Evolutionary conservation across 2,113 vertebrate genomes (phyloP).

Genomic region (Elgaria multicarinata): DNA sequence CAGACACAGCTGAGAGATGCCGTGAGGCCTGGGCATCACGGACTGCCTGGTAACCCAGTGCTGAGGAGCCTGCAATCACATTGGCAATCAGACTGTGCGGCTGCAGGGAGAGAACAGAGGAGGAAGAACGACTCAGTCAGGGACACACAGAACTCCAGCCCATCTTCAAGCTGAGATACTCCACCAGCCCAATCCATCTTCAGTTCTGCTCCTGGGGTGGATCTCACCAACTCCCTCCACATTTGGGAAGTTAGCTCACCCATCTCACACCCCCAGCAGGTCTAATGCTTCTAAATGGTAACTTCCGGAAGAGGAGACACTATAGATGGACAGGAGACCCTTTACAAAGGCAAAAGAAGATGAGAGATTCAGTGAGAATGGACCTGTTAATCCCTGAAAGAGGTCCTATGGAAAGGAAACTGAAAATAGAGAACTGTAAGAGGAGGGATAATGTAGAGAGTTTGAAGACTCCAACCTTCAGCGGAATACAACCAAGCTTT

Average conservation of each 20-base stretch:
- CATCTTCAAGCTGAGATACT: background rate
- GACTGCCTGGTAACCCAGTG: conserved; percentile 82
- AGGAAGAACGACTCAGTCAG: background rate
- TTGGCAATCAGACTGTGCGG: conserved; percentile 95
- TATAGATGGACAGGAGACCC: background rate
- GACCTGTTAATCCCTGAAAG: background rate
- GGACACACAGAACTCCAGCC: background rate
- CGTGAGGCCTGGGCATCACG: conserved; percentile 83
- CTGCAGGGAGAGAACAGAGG: conserved; percentile 72
- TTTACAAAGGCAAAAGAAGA: background rate
- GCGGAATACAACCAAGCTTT: background rate
- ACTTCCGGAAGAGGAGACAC: background rate
- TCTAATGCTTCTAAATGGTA: background rate
- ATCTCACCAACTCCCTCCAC: background rate
- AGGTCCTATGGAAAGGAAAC: background rate
- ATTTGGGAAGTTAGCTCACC: background rate
- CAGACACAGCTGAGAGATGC: conserved; percentile 77
- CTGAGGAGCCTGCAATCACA: conserved; percentile 86
- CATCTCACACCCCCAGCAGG: background rate
- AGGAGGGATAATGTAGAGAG: background rate
- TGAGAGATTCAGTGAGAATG: background rate
- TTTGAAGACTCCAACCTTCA: background rate
- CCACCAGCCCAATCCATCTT: background rate
- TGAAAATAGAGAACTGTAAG: background rate
- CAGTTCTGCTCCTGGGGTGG: background rate